A percentile compares a stretch with the other conserved stretches of the same genome.
These are phyloP conservation scores for Drosophila cognata DNA, from an alignment of 2,888 invertebrate genomes.

Conservation along the genomic window DNA sequence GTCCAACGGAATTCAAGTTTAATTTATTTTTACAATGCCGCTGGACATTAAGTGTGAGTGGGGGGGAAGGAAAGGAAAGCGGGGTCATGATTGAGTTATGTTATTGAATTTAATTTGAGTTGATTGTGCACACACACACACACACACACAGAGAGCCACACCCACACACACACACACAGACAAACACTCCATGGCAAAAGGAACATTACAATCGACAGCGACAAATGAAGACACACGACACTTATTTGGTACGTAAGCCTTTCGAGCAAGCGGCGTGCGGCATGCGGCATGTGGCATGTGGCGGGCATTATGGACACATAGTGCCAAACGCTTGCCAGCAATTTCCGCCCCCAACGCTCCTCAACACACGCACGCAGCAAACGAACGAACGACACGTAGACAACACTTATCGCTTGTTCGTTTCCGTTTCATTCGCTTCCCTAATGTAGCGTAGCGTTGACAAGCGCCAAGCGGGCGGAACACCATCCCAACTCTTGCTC, in stretches of 20 bases:
- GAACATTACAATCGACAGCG: constrained; percentile 72
- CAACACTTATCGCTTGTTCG: constrained; percentile 80
- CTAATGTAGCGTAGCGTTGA: constrained; percentile 83
- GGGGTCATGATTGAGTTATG: constrained; percentile 79
- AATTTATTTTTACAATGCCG: constrained; percentile 75
- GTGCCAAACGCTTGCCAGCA: constrained; percentile 66
- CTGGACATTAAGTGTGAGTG: constrained; percentile 23
- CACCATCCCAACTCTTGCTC: constrained; percentile 15
- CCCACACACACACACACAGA: constrained; percentile 4
- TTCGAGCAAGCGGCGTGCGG: constrained; percentile 44
- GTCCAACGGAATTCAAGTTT: constrained; percentile 73
- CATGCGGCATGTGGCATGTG: constrained; percentile 32
- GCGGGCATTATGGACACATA: constrained; percentile 74
- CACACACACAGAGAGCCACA: constrained; percentile 16
- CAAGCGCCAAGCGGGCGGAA: constrained; percentile 71
- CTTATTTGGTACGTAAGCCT: constrained; percentile 75
- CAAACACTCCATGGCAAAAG: constrained; percentile 17
- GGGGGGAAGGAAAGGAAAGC: constrained; percentile 11
- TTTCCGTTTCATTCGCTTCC: constrained; percentile 83
- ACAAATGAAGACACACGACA: constrained; percentile 79
- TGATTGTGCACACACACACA: constrained; percentile 73
- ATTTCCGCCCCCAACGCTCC: constrained; percentile 45
- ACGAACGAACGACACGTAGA: constrained; percentile 70
- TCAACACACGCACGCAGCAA: constrained; percentile 16
- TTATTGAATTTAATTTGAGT: constrained; percentile 83